A percentile compares a stretch with the other conserved stretches of the same genome.
Conservation (phyloP, 2,113 vertebrate species). For the Picathartes gymnocephalus region DNA sequence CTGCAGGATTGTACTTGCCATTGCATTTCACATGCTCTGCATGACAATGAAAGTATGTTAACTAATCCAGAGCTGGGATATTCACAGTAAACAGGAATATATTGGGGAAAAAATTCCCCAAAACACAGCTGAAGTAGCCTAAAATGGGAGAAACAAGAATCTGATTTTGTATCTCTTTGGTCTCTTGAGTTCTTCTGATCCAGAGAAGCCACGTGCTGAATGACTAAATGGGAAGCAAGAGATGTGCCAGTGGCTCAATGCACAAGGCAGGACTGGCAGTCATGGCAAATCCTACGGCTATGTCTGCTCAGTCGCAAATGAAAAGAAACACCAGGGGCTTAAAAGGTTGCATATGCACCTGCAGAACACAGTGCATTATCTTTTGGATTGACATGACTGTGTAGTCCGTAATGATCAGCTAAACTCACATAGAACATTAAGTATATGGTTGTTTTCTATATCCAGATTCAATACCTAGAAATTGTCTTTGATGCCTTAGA, state of each 20-base stretch:
- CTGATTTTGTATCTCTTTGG: not conserved
- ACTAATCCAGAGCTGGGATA: not conserved
- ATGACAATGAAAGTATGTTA: not conserved
- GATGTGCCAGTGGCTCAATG: fast-evolving
- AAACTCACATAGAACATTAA: not conserved
- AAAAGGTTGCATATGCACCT: not conserved
- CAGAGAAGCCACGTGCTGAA: not conserved
- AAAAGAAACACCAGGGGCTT: not conserved
- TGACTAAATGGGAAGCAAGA: not conserved
- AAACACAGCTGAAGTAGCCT: not conserved
- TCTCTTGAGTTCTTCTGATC: not conserved
- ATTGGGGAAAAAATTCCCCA: not conserved
- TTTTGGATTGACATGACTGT: not conserved
- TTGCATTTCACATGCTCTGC: not conserved
- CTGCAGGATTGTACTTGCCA: not conserved
- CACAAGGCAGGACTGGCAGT: not conserved
- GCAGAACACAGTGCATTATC: not conserved
- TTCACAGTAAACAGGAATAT: not conserved
- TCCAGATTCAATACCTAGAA: not conserved
- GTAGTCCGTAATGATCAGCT: not conserved
- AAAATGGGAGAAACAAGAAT: not conserved
- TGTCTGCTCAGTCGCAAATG: not conserved
- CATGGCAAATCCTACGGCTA: not conserved
- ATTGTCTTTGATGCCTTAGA: not conserved
- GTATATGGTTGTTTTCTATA: not conserved